Percentiles rank a stretch among this genome's conserved stretches.
Evolutionary conservation across 2,797 vertebrate genomes (phyloP).

Genomic region (Centropyge bicolor): DNA sequence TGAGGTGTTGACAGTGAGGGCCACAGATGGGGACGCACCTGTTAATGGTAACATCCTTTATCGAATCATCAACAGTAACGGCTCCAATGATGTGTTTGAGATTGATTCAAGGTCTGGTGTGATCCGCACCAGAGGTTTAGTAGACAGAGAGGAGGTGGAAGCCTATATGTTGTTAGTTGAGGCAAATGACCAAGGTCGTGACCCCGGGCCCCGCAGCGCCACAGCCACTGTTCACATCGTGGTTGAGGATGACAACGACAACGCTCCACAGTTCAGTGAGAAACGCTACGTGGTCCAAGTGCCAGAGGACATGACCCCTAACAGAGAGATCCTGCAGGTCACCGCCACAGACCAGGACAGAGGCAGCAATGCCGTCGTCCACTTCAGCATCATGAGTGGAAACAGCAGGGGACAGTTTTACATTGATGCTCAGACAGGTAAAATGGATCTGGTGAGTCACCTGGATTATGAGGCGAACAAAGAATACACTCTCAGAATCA

Average conservation of each 20-base stretch:
- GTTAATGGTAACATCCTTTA: conserved; percentile 95
- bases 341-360: conserved; percentile 92
- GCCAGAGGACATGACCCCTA: conserved; percentile 90
- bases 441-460: conserved; percentile 92
- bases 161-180: conserved; percentile 91
- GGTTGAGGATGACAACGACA: conserved; percentile 97
- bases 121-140: conserved; percentile 91
- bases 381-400: conserved; percentile 98
- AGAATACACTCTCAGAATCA: conserved; percentile 92
- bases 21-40: conserved; percentile 92
- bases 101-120: conserved; percentile 94
- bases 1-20: conserved; percentile 94
- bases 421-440: conserved; percentile 94
- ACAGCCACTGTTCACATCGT: conserved; percentile 91
- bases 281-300: conserved; percentile 93
- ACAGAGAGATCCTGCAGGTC: conserved; percentile 90
- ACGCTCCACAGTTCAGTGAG: conserved; percentile 94
- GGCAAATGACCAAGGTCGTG: conserved; percentile 93
- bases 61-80: conserved; percentile 87
- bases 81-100: conserved; percentile 89
- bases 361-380: conserved; percentile 92
- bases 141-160: conserved; percentile 92
- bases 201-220: conserved; percentile 91
- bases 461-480: conserved; percentile 95
- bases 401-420: conserved; percentile 97